Evolutionary conservation across 2,888 invertebrate species (phyloP).

Genomic region (Adela reaumurella): DNA sequence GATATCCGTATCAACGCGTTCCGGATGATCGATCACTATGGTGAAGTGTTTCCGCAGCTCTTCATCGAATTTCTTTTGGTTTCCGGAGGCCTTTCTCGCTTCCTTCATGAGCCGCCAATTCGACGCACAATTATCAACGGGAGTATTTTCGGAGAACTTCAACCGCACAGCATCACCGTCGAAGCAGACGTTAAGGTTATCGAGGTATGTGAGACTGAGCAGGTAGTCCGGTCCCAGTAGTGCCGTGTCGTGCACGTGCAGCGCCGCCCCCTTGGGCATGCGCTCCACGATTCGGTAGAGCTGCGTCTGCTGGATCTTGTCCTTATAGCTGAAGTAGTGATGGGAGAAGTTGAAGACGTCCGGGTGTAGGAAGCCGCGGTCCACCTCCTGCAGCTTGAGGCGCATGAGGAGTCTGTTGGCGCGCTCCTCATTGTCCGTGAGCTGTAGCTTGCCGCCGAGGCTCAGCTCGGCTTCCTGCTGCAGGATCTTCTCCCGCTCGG

Average conservation of each 20-base stretch:
- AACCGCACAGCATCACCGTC: constrained; percentile 17
- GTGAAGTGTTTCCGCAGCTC: constrained; percentile 52
- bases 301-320: constrained; percentile 55
- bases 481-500: constrained; percentile 36
- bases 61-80: constrained; percentile 44
- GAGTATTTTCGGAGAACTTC: constrained; percentile 25
- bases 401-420: constrained; percentile 60
- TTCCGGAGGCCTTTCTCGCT: constrained; percentile 30
- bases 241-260: constrained; percentile 69
- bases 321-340: constrained; percentile 62
- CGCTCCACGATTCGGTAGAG: constrained; percentile 63
- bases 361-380: constrained; percentile 51
- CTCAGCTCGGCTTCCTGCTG: constrained; percentile 37
- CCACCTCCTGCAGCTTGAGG: constrained; percentile 50
- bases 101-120: constrained; percentile 47
- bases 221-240: constrained; percentile 60
- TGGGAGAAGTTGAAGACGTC: constrained; percentile 59
- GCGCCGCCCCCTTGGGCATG: constrained; percentile 73
- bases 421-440: constrained; percentile 42
- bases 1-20: constrained; percentile 41
- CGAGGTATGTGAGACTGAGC: constrained; percentile 60
- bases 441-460: constrained; percentile 48
- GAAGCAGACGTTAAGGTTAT: constrained; percentile 56
- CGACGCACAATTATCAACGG: constrained; percentile 18
- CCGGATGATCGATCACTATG: constrained; percentile 47